Percentiles rank a stretch among this genome's conserved stretches.
Evolutionary conservation across 2,113 vertebrate species (phyloP).

Genomic region (Ptyas mucosa): DNA sequence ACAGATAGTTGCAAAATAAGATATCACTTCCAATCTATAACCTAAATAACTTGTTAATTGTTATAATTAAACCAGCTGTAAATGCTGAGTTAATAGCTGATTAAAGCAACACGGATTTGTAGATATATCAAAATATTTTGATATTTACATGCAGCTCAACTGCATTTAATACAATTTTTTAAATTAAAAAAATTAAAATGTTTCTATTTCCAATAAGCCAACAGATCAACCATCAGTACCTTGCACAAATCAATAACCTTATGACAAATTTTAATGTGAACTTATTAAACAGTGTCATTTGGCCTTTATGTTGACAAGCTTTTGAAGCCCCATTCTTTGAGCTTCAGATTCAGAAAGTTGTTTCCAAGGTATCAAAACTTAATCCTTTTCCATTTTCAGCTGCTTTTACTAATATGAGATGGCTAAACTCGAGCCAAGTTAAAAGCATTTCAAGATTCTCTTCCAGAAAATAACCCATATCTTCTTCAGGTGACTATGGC

Average conservation of each 20-base stretch:
- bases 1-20: neutral
- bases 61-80: neutral
- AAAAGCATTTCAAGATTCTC: neutral
- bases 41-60: neutral
- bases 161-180: too few species aligned
- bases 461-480: neutral
- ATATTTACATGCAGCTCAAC: neutral
- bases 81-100: neutral
- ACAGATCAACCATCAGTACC: neutral
- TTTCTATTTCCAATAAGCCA: neutral
- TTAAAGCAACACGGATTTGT: neutral
- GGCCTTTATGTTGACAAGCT: conserved; percentile 1
- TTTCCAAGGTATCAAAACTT: neutral
- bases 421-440: neutral
- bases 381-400: neutral
- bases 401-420: neutral
- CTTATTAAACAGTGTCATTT: neutral
- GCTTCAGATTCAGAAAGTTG: neutral
- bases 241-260: neutral
- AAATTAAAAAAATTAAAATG: neutral
- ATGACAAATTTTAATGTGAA: neutral
- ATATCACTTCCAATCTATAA: neutral
- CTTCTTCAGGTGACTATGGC: neutral
- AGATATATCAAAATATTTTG: neutral
- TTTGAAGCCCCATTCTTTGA: conserved; percentile 19